Percentiles rank a stretch among this genome's conserved stretches.
Evolutionary conservation across 1,140 invertebrate genomes (phyloP).

Genomic region (Drosophila burlai): DNA sequence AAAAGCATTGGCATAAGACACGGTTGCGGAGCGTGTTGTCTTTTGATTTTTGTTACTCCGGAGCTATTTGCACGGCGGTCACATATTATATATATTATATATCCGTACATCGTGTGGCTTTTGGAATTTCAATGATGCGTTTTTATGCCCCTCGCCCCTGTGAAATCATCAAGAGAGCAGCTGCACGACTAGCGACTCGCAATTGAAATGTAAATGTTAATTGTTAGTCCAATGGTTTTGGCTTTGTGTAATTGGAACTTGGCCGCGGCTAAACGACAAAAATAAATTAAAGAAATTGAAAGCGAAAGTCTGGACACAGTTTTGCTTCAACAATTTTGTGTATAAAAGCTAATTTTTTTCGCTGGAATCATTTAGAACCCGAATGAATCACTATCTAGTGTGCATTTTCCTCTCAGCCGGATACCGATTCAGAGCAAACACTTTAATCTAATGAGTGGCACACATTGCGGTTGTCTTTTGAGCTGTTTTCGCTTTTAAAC

Average conservation of each 20-base stretch:
- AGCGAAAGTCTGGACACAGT: constrained; percentile 56
- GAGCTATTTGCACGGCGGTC: constrained; percentile 60
- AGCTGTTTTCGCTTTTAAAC: background rate
- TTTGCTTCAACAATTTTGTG: constrained; percentile 17
- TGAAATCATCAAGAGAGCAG: constrained; percentile 22
- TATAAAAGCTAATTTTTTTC: constrained; percentile 11
- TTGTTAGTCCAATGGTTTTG: constrained; percentile 48
- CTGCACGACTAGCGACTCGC: constrained; percentile 27
- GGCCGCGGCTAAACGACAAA: constrained; percentile 44
- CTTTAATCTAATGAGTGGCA: background rate
- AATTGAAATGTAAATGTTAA: constrained; percentile 46
- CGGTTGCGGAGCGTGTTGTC: constrained; percentile 34
- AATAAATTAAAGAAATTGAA: constrained; percentile 65
- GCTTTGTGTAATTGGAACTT: constrained; percentile 47
- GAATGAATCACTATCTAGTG: constrained; percentile 24
- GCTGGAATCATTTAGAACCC: background rate
- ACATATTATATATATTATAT: constrained; percentile 60
- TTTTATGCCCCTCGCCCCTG: constrained; percentile 3
- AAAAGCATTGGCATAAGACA: constrained; percentile 38
- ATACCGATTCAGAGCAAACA: constrained; percentile 2
- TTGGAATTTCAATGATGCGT: constrained; percentile 68
- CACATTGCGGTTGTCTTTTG: background rate
- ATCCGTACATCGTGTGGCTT: constrained; percentile 32
- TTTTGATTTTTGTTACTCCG: constrained; percentile 41
- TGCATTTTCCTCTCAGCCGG: constrained; percentile 6